Base-by-base conservation (phyloP, 2,113 vertebrate genomes). In the Picathartes gymnocephalus region DNA sequence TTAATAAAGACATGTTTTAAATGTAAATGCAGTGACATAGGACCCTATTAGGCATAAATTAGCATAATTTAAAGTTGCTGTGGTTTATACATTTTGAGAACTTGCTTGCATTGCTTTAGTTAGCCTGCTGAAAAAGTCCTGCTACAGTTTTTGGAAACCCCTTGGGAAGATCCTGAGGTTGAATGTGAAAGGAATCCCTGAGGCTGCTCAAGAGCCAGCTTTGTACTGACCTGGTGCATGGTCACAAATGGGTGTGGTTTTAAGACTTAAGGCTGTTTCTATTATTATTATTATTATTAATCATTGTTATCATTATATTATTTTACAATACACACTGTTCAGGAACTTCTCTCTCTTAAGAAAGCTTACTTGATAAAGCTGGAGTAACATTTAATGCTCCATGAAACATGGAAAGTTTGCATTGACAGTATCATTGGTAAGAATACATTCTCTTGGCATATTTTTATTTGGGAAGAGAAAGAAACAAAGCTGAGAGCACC, bases 41-140 rank as follows among this genome's bases (percentile, higher is more conserved):
- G 35, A 66, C 44, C 42, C 88, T 92, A 73, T 31, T 70, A 80
- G 27, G 51, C 90, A 86, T 94, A 88, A 80, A 90, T 93, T 83
- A 93, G 27, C 68, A 83, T 94, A 56, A 70, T 70, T 81, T 83
- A 71, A 88, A 83, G 71, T 65, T 74, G 22, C 27, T 64, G 1
- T 53, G 8, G 4, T 37, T 95, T 76, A 25, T 37, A 42, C 40
- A 37, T 58, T 44, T 39, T 64, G 71, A 62, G 81, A 65, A 77
- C 18, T 72, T 79, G 69, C 13, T 85, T 16, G 31, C 16, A 2
- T 71, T 56, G 30, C 50, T 81, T 69, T 47, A 51, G 28, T 37
- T 77, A 45, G 44, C 57, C 77, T 28, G 7, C 19, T 87, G 64
- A 58, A 68, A 18, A 93, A 60, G 35, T 21, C 50, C 66, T 58